Conservation (phyloP, 2,797 vertebrate species). For the Rhinella marina region DNA sequence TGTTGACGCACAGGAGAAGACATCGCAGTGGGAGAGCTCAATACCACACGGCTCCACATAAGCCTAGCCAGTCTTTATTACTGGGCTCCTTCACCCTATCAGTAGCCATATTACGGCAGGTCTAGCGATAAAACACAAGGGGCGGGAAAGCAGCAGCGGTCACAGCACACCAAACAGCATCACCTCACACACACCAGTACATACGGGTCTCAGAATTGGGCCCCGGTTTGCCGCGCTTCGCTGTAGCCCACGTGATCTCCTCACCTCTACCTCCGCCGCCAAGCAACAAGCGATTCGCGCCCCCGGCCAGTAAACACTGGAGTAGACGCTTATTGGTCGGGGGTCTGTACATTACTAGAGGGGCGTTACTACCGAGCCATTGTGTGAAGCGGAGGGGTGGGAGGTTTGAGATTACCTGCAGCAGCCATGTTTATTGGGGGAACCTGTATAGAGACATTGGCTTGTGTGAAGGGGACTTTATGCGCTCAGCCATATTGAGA, state of each 20-base stretch:
- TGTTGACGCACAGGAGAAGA: no score
- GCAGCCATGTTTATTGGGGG: conserved; percentile 18
- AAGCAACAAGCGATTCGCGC: conserved; percentile 25
- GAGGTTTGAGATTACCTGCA: not conserved
- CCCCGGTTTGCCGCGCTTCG: not conserved
- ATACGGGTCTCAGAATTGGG: not conserved
- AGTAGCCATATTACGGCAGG: no score
- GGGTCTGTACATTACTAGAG: not conserved
- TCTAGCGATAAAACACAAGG: not conserved
- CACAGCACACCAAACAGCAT: no score
- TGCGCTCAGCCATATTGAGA: not conserved
- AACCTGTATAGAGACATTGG: not conserved
- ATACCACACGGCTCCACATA: no score
- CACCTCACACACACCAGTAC: not conserved
- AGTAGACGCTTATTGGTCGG: conserved; percentile 33
- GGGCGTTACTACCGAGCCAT: conserved; percentile 34
- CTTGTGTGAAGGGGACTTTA: not conserved
- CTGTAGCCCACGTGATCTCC: conserved; percentile 25
- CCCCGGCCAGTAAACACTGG: conserved; percentile 45
- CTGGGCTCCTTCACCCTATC: no score
- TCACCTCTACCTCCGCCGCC: conserved; percentile 1
- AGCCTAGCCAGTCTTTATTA: no score
- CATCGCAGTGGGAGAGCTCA: no score
- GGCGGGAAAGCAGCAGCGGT: not conserved
- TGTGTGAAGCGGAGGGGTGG: not conserved